Evolutionary conservation across 2,888 invertebrate genomes (phyloP), one percentile per base, ranked within the genome.

Genomic region (Acanthococcus lagerstroemiae): DNA sequence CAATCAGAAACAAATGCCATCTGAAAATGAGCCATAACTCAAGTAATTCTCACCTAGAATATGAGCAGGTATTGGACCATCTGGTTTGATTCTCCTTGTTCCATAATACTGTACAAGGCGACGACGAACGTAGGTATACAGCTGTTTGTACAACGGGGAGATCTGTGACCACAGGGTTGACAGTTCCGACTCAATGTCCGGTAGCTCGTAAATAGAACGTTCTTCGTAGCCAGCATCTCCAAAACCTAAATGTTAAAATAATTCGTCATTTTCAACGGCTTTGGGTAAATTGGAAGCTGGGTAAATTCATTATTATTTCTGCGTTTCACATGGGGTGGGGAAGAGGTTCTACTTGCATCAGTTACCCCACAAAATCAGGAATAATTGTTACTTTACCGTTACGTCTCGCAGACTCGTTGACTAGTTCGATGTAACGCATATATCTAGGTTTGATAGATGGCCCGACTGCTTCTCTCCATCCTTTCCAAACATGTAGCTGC

Each of bases 31-130:
- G 12, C n/a, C 37, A 37, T 37, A 2, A 15, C 37, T 37, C n/a
- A 3, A 37, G 9, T 63, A 54, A 3, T 55, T 24, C 55, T 71
- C 72, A 80, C 81, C 92, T 15, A 93, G 74, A 15, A 93, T 74
- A 78, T 93, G 92, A 0, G 89, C 88, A 0, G 93, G 92, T 65
- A 94, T 83, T 0, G 90, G 89, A 0, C 90, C 90, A 67, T 86
- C 85, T 3, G 78, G 75, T 22, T 83, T 76, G 1, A 86, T 75
- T 0, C 74, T 78, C 9, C 71, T 73, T 22, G 81, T 80, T 0
- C 86, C 85, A 70, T 88, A 88, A 48, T 81, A 74, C 61, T 81
- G 79, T 6, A 81, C 78, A 22, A 93, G 75, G 69, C 83, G 83
- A 30, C 83, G 78, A 48, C 92, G 77, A 0, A 90, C 90, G 71